A percentile compares a stretch with the other conserved stretches of the same genome.
Conservation (phyloP, 2,888 invertebrate species). For the Sipunculus nudus region DNA sequence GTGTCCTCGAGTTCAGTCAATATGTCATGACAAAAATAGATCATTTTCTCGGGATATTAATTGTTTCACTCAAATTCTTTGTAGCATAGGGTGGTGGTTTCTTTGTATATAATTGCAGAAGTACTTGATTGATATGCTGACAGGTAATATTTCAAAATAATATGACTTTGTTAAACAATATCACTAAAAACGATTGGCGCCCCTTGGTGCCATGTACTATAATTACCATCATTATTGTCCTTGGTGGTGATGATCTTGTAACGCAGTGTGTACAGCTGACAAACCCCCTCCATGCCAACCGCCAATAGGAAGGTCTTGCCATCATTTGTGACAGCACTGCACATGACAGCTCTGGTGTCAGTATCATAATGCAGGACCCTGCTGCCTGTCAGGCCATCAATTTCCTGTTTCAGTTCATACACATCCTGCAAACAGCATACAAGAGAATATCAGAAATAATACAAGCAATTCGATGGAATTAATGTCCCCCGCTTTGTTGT, state of each 20-base stretch:
- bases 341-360: conserved; percentile 77
- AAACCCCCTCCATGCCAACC: conserved; percentile 89
- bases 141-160: too few species aligned
- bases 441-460: conserved; percentile 28
- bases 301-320: conserved; percentile 82
- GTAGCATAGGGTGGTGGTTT: too few species aligned
- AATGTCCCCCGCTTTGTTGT: too few species aligned
- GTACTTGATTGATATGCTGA: too few species aligned
- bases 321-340: conserved; percentile 78
- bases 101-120: too few species aligned
- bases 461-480: background rate
- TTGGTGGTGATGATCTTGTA: conserved; percentile 58
- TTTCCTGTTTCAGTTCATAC: conserved; percentile 86
- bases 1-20: too few species aligned
- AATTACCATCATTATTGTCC: conserved; percentile 29
- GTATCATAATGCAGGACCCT: conserved; percentile 90
- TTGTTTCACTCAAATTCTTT: too few species aligned
- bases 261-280: conserved; percentile 55
- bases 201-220: too few species aligned
- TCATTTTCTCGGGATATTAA: too few species aligned
- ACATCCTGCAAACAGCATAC: conserved; percentile 89
- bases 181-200: too few species aligned
- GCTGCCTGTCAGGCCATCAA: conserved; percentile 11
- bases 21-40: too few species aligned
- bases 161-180: too few species aligned